Percentiles rank a stretch among this genome's conserved stretches.
Evolutionary conservation across 1,140 invertebrate genomes (phyloP).

Genomic region (Listronotus oregonensis): DNA sequence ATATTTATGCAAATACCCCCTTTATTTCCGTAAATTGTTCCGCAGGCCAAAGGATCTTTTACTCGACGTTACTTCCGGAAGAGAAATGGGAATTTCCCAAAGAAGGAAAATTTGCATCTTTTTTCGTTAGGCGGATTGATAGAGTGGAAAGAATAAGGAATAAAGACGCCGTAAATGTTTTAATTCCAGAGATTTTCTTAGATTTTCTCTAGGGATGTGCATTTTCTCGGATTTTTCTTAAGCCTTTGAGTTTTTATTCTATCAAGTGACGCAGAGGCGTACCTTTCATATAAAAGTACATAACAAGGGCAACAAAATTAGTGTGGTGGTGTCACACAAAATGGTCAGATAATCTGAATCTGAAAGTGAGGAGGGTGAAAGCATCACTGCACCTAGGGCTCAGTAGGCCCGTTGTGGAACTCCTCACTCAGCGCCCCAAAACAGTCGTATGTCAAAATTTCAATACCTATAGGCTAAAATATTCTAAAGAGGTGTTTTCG

Average conservation of each 20-base stretch:
- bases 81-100: constrained; percentile 34
- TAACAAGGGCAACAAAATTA: no score
- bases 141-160: constrained; percentile 30
- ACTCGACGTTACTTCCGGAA: constrained; percentile 19
- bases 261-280: neutral
- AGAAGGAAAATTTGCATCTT: constrained; percentile 37
- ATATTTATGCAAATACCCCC: constrained; percentile 34
- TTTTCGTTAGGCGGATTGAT: constrained; percentile 31
- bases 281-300: no score
- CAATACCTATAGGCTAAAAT: no score
- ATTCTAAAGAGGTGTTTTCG: no score
- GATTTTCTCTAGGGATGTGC: neutral
- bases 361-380: no score
- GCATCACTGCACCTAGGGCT: no score
- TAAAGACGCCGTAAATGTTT: constrained; percentile 31
- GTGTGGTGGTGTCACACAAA: no score
- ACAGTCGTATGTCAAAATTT: no score
- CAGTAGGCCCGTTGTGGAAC: no score
- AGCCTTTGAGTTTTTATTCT: neutral
- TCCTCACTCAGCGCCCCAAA: no score
- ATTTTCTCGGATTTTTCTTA: constrained; percentile 15
- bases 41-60: constrained; percentile 25
- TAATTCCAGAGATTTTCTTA: constrained; percentile 22
- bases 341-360: no score
- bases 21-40: constrained; percentile 36